Conservation (phyloP, 2,797 vertebrate species). For the Parauchenoglanis ngamensis region DNA sequence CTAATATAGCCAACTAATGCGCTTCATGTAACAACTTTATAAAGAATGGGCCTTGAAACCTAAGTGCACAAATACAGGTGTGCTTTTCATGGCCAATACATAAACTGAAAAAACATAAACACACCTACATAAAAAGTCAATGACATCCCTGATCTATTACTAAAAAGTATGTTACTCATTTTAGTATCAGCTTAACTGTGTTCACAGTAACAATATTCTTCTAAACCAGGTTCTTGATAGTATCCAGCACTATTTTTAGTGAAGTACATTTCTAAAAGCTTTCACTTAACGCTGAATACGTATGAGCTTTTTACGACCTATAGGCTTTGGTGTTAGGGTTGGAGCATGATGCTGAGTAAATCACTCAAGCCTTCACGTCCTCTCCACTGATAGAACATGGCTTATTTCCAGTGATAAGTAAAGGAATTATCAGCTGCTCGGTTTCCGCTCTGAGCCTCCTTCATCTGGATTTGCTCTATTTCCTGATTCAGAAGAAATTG, state of each 20-base stretch:
- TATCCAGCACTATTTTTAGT: neutral
- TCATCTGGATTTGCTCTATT: conserved; percentile 61
- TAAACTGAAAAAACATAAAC: neutral
- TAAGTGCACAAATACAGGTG: neutral
- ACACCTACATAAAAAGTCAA: neutral
- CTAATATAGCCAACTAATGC: neutral
- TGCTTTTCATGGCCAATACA: neutral
- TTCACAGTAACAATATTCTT: neutral
- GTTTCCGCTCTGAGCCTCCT: conserved; percentile 17
- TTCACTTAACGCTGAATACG: conserved; percentile 17
- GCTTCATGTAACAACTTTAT: neutral
- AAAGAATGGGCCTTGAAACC: neutral
- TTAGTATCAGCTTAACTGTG: neutral
- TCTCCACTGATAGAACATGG: neutral
- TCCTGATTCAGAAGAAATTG: conserved; percentile 58
- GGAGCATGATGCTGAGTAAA: neutral
- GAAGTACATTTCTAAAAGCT: neutral
- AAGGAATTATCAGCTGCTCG: conserved; percentile 34
- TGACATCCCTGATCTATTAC: neutral
- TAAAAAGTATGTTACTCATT: neutral
- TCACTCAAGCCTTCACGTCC: neutral
- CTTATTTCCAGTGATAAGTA: conserved; percentile 40
- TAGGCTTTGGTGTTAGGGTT: neutral
- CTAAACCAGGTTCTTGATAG: neutral
- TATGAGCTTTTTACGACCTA: conserved; percentile 2